Evolutionary conservation across 2,113 vertebrate species (phyloP).

Genomic region (Takifugu bimaculatus): DNA sequence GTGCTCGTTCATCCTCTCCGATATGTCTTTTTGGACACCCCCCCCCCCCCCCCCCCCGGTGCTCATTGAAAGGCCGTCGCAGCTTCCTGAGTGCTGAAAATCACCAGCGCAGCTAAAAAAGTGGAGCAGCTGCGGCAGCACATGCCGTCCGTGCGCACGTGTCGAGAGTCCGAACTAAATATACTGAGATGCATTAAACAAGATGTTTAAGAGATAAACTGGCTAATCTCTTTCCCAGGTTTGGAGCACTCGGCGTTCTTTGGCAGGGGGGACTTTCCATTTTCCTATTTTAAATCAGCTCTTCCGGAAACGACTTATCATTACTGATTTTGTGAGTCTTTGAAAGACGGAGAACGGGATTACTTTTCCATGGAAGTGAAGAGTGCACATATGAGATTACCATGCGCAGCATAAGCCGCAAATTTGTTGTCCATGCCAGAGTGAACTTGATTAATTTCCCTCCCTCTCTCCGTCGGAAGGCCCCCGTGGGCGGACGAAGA

Average conservation of each 20-base stretch:
- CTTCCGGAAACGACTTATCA: conserved; percentile 67
- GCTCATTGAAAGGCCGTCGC: conserved; percentile 30
- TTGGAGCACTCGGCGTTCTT: conserved; percentile 38
- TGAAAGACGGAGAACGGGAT: conserved; percentile 46
- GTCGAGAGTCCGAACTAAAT: conserved; percentile 42
- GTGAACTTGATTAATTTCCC: conserved; percentile 46
- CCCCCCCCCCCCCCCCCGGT: conserved; percentile 2
- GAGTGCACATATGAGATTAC: conserved; percentile 50
- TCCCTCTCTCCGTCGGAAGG: conserved; percentile 1
- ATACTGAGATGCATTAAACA: conserved; percentile 45
- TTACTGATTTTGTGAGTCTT: conserved; percentile 51
- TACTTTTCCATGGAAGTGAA: conserved; percentile 59
- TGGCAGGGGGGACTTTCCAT: conserved; percentile 42
- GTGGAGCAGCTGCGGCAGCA: conserved; percentile 21
- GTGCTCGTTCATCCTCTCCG: conserved; percentile 58
- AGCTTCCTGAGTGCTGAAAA: conserved; percentile 10
- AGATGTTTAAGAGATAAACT: conserved; percentile 66
- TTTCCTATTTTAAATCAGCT: conserved; percentile 61
- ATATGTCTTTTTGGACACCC: conserved; percentile 14
- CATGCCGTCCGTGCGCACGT: conserved; percentile 17
- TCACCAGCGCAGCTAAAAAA: conserved; percentile 19
- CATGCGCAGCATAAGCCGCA: conserved; percentile 39
- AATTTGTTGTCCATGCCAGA: conserved; percentile 34
- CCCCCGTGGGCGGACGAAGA: conserved; percentile 8
- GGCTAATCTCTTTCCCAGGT: conserved; percentile 60